A percentile compares a stretch with the other conserved stretches of the same genome.
Conservation (phyloP, 2,888 invertebrate species). For the Agriopis marginaria region DNA sequence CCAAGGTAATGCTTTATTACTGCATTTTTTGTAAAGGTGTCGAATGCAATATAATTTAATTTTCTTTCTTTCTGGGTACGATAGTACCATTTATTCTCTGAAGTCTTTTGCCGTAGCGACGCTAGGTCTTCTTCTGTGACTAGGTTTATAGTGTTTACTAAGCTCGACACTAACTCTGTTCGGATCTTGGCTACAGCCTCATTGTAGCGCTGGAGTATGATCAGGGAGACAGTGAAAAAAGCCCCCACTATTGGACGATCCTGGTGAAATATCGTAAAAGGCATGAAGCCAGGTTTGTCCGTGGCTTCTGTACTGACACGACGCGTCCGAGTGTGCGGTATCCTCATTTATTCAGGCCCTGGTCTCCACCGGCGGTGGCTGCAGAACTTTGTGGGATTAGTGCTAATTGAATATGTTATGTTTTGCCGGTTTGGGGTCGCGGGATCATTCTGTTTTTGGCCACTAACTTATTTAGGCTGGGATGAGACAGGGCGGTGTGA, state of each 20-base stretch:
- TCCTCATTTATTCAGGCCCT: conserved; percentile 70
- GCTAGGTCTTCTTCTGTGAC: no score
- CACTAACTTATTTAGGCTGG: conserved; percentile 30
- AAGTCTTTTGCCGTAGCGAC: no score
- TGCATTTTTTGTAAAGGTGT: no score
- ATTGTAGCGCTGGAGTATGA: no score
- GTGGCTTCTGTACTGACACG: conserved; percentile 5
- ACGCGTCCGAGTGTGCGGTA: conserved; percentile 46
- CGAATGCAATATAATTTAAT: no score
- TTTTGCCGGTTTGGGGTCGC: conserved; percentile 26
- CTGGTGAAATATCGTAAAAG: background rate
- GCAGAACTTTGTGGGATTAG: conserved; percentile 49
- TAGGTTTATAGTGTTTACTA: no score
- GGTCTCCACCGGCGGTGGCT: conserved; percentile 50
- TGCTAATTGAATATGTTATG: conserved; percentile 43
- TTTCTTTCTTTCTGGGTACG: no score
- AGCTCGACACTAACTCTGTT: no score
- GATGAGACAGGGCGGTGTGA: conserved; percentile 5
- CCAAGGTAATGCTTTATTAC: no score
- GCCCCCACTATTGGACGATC: background rate
- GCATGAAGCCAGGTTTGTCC: background rate
- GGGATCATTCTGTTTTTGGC: conserved; percentile 27
- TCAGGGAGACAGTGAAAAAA: no score
- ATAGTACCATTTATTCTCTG: no score
- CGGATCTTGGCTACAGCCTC: no score